phyloP scores from a whole-genome alignment of 2,113 vertebrate genomes.

The Hiodon alosoides region DNA sequence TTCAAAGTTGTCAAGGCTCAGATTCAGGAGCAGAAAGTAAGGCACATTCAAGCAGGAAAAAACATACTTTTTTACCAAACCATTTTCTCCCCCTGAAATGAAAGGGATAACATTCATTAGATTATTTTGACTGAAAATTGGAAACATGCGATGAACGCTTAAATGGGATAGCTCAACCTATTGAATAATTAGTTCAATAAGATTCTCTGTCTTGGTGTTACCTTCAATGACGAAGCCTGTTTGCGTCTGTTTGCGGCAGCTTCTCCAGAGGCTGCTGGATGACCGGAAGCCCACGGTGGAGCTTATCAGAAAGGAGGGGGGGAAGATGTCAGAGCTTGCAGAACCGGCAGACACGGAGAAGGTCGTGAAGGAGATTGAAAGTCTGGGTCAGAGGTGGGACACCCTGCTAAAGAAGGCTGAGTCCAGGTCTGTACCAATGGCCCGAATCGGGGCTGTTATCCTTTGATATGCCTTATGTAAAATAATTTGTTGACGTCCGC shows the following conservation, averaged over 20 bases:
- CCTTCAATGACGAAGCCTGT: neutral
- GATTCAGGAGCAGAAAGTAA: slow-evolving; percentile 96
- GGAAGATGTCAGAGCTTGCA: slow-evolving; percentile 81
- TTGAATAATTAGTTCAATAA: too few species aligned
- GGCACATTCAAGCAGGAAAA: slow-evolving; percentile 2
- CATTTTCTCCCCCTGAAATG: too few species aligned
- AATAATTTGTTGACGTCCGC: neutral
- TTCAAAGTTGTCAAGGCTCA: slow-evolving; percentile 98
- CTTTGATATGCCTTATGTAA: neutral
- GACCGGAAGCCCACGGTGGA: slow-evolving; percentile 89
- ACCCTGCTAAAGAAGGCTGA: slow-evolving; percentile 85
- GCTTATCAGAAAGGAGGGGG: slow-evolving; percentile 86
- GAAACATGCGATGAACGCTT: too few species aligned
- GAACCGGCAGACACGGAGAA: slow-evolving; percentile 85
- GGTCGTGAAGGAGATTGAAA: slow-evolving; percentile 79
- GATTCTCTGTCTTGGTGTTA: neutral
- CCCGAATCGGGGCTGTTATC: neutral
- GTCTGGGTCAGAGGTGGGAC: slow-evolving; percentile 87
- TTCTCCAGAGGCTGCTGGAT: slow-evolving; percentile 87
- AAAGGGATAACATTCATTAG: neutral
- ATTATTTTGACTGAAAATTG: neutral
- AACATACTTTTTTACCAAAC: too few species aligned
- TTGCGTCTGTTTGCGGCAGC: slow-evolving; percentile 61
- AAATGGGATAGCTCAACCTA: too few species aligned
- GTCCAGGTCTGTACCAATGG: slow-evolving; percentile 66